Evolutionary conservation across 2,888 invertebrate genomes (phyloP), one percentile per base, ranked within the genome.

Genomic region (Platycheirus albimanus): DNA sequence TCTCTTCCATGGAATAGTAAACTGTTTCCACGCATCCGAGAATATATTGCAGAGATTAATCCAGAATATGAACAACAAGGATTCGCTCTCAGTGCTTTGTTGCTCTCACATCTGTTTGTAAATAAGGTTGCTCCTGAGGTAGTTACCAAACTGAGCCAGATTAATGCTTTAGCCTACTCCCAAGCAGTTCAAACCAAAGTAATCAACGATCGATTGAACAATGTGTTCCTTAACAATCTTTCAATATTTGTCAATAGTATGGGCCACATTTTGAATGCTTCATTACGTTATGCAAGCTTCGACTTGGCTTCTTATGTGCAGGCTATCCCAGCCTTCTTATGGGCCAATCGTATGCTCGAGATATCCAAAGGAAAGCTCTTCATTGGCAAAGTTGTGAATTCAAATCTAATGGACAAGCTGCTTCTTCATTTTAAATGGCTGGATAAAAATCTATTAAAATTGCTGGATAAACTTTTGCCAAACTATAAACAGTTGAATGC

Each of bases 401-500:
- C 93, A 58, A 93, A 93, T 77, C 90, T 94, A 1, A 89, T 93
- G 45, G 92, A 93, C n/a, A 91, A 93, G 61, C 87, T 96, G 0
- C 92, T 93, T 85, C 91, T 95, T 10, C 95, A 96, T 87, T 95
- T 93, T 86, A 95, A 94, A 89, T 96, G 96, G 96, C 88, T 96
- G 38, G 90, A 92, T 15, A 96, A 96, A 88, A 92, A 93, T 89
- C 90, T 94, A 20, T 87, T 94, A 1, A 87, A 75, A 13, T 76
- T 81, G 0, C n/a, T 88, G 0, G 52, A 81, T 1, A 66, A 78
- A 24, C 7, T 87, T 19, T 11, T 87, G 4, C 85, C 85, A 1
- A 71, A 85, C 36, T 84, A 51, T 64, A 75, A 70, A 5, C 78
- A 77, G 20, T 43, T 84, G 2, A 85, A 87, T 54, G 28, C 75